These are phyloP conservation scores for Acleris holmiana DNA, from an alignment of 2,888 invertebrate genomes.

Conservation along the genomic window DNA sequence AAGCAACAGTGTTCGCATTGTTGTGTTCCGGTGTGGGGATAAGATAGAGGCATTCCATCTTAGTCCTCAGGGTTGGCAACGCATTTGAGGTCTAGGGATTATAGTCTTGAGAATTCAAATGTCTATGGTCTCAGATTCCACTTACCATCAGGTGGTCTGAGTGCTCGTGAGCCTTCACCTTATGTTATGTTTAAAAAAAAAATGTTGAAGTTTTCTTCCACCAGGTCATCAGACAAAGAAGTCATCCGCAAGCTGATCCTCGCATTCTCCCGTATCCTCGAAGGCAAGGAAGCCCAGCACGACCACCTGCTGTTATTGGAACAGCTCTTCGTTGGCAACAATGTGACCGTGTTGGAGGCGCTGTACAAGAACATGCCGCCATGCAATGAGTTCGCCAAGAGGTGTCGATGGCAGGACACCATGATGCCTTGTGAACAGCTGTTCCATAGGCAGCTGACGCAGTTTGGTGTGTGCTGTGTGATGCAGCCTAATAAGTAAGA, in stretches of 20 bases:
- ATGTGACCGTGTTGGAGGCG: conserved; percentile 53
- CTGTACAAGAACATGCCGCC: conserved; percentile 53
- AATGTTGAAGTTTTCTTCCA: not conserved
- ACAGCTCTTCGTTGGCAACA: conserved; percentile 49
- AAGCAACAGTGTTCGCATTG: too few relatives aligned
- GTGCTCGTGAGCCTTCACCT: too few relatives aligned
- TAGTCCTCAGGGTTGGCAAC: too few relatives aligned
- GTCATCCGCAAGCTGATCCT: conserved; percentile 42
- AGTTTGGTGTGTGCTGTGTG: conserved; percentile 66
- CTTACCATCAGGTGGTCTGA: too few relatives aligned
- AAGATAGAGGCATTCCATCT: too few relatives aligned
- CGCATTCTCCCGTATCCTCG: conserved; percentile 52
- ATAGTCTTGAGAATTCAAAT: too few relatives aligned
- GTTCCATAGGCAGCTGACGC: conserved; percentile 58
- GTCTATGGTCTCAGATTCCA: too few relatives aligned
- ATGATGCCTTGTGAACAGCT: conserved; percentile 55
- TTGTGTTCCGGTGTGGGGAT: too few relatives aligned
- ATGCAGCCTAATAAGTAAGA: conserved; percentile 57
- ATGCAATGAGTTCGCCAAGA: conserved; percentile 51
- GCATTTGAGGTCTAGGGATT: too few relatives aligned
- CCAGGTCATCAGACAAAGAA: conserved; percentile 44
- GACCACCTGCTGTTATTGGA: conserved; percentile 54
- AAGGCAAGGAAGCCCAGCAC: conserved; percentile 45
- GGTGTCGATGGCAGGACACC: conserved; percentile 59
- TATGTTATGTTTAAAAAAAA: too few relatives aligned